Evolutionary conservation across 2,888 invertebrate genomes (phyloP).

Genomic region (Macaria notata): DNA sequence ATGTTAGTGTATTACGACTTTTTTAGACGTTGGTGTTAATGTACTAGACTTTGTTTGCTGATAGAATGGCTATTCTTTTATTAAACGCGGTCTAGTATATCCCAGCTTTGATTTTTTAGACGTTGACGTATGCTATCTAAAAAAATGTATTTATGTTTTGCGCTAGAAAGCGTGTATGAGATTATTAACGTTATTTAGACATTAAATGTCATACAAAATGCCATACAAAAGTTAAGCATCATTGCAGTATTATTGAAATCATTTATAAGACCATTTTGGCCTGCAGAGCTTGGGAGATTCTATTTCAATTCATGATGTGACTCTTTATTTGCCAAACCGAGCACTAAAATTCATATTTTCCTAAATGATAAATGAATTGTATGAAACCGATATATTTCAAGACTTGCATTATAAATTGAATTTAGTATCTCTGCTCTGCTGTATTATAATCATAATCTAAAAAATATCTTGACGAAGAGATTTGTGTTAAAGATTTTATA

Average conservation of each 20-base stretch:
- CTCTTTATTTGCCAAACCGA: no score
- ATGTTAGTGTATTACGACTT: no score
- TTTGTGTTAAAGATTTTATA: constrained; percentile 30
- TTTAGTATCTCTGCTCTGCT: no score
- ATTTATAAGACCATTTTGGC: constrained; percentile 50
- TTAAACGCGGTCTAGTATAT: constrained; percentile 44
- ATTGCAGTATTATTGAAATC: constrained; percentile 55
- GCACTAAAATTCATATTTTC: no score
- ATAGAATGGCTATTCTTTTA: no score
- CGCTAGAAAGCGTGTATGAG: constrained; percentile 52
- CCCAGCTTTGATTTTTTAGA: constrained; percentile 54
- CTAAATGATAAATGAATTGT: no score
- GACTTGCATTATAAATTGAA: no score
- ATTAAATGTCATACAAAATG: constrained; percentile 63
- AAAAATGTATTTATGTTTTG: constrained; percentile 44
- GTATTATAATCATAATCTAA: constrained; percentile 40
- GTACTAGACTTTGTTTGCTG: no score
- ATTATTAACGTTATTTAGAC: constrained; percentile 70
- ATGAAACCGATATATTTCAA: no score
- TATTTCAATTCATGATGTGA: no score
- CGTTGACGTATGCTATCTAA: constrained; percentile 52
- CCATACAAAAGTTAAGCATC: constrained; percentile 49
- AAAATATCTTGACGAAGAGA: constrained; percentile 27
- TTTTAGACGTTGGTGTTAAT: no score
- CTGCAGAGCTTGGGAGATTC: constrained; percentile 28